These are phyloP conservation scores for Drosophila subquinaria DNA, from an alignment of 2,888 invertebrate species.

Conservation along the genomic window DNA sequence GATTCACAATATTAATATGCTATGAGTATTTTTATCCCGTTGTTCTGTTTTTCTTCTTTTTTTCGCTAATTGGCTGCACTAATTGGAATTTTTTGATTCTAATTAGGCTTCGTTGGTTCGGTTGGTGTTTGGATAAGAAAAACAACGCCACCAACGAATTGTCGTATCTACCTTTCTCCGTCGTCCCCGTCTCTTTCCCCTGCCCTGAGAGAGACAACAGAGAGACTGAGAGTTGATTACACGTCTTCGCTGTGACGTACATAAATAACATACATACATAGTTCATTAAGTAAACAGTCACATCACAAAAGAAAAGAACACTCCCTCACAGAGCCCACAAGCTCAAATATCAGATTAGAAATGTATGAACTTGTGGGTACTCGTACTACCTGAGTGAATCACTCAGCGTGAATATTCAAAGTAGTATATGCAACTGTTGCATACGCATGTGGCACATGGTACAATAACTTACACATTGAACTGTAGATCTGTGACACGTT, in stretches of 20 bases:
- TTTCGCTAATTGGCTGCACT: conserved; percentile 6
- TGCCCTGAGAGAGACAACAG: not conserved
- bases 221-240: not conserved
- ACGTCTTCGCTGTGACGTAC: conserved; percentile 7
- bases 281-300: not conserved
- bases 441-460: not conserved
- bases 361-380: not conserved
- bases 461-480: conserved; percentile 35
- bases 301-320: not conserved
- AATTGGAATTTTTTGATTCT: conserved; percentile 1
- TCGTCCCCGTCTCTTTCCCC: not conserved
- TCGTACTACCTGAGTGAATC: conserved; percentile 2
- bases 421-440: conserved; percentile 2
- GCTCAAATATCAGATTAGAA: not conserved
- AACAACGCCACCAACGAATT: not conserved
- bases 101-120: not conserved
- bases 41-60: not conserved
- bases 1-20: not conserved
- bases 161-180: not conserved
- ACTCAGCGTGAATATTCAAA: not conserved
- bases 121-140: not conserved
- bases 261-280: not conserved
- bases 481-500: conserved; percentile 9
- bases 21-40: not conserved
- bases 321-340: not conserved